phyloP scores from a whole-genome alignment of 2,797 vertebrate genomes.

The Phoxinus dragarum region DNA sequence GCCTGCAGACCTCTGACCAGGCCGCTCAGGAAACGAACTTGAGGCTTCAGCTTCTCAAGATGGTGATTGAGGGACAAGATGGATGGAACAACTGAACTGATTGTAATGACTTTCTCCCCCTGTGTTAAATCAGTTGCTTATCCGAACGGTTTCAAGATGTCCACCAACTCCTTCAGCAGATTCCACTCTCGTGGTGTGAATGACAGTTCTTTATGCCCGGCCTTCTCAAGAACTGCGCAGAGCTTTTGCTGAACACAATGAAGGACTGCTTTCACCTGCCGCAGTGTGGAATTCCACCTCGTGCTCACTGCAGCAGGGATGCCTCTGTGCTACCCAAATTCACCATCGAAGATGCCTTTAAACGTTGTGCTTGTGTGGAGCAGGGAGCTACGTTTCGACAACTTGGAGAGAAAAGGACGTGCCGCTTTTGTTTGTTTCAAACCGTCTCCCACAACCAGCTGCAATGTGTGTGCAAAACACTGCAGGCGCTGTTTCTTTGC shows the following conservation, averaged over 20 bases:
- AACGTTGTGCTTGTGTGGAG: slow-evolving; percentile 57
- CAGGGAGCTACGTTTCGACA: slow-evolving; percentile 57
- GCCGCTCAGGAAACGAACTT: slow-evolving; percentile 53
- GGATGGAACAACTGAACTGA: no score
- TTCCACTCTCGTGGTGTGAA: slow-evolving; percentile 58
- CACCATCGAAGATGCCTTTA: slow-evolving; percentile 58
- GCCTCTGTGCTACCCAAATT: slow-evolving; percentile 53
- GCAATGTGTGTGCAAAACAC: slow-evolving; percentile 59
- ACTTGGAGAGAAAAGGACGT: slow-evolving; percentile 54
- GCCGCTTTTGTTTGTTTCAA: slow-evolving; percentile 60
- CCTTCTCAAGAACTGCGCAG: slow-evolving; percentile 49
- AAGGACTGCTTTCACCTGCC: slow-evolving; percentile 57
- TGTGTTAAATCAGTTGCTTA: slow-evolving; percentile 62
- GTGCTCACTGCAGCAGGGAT: slow-evolving; percentile 39
- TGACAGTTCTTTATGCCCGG: slow-evolving; percentile 44
- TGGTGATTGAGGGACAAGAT: slow-evolving; percentile 51
- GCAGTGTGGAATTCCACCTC: slow-evolving; percentile 58
- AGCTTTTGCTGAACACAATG: slow-evolving; percentile 52
- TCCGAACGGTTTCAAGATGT: slow-evolving; percentile 55
- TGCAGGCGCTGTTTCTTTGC: slow-evolving; percentile 55
- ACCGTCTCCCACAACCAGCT: slow-evolving; percentile 60
- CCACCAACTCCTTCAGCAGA: slow-evolving; percentile 57
- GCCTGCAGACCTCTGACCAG: slow-evolving; percentile 57
- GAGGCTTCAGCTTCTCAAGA: slow-evolving; percentile 54
- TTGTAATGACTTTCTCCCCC: no score